Evolutionary conservation across 2,113 vertebrate genomes (phyloP).

Genomic region (Camelus bactrianus): DNA sequence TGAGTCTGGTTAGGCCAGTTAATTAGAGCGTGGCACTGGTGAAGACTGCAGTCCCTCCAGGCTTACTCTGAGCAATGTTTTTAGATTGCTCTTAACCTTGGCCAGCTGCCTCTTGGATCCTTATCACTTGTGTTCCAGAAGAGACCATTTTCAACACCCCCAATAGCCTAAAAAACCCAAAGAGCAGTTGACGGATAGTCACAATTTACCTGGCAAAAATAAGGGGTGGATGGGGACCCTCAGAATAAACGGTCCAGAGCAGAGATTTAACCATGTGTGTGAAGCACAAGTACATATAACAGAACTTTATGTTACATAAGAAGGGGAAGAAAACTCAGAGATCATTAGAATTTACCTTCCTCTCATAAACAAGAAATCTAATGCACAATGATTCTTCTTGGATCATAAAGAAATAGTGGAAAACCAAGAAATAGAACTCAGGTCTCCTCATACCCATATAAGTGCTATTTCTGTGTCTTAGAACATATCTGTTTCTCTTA

Average conservation of each 20-base stretch:
- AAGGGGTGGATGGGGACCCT: not conserved
- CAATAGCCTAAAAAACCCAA: not conserved
- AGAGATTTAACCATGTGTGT: not conserved
- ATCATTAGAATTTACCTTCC: not conserved
- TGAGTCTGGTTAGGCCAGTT: not conserved
- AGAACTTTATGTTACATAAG: not conserved
- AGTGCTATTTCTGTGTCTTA: not conserved
- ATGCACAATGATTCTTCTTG: not conserved
- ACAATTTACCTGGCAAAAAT: not conserved
- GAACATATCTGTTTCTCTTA: not conserved
- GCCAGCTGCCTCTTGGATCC: not conserved
- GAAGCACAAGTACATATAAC: not conserved
- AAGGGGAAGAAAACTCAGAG: not conserved
- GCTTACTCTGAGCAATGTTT: not conserved
- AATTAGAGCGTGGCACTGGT: not conserved
- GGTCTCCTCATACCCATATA: not conserved
- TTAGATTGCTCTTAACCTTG: constrained; percentile 18
- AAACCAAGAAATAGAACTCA: not conserved
- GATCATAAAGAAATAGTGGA: not conserved
- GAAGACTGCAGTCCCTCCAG: not conserved
- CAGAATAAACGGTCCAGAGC: not conserved
- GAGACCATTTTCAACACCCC: not conserved
- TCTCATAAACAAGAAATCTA: constrained; percentile 35
- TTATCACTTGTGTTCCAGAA: not conserved
- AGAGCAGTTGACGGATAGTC: not conserved